Evolutionary conservation across 2,888 invertebrate genomes (phyloP), one percentile per base, ranked within the genome.

Genomic region (Phyllotreta striolata): DNA sequence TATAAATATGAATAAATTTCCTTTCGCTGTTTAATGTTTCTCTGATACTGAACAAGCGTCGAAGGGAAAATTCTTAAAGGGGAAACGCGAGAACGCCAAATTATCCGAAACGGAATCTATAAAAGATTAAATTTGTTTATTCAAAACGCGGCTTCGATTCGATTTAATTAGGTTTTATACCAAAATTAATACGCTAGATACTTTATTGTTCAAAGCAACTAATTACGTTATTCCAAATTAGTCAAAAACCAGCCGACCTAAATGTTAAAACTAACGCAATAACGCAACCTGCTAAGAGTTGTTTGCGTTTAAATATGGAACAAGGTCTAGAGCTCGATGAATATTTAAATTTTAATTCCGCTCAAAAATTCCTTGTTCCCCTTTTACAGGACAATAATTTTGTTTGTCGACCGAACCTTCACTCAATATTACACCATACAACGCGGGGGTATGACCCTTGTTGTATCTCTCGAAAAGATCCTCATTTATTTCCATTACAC

Each of bases 401-500:
- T 55, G 12, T 55, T 55, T 55, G 55, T 34, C 14, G 43, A 37
- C 40, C 43, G 43, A 55, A 55, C 55, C 55, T 40, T 55, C 41
- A 43, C 55, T 55, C 43, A 41, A 55, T 55, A 55, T 55, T 38
- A 52, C 39, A 38, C 12, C 38, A 52, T 38, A 4, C 37, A 38
- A 37, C 47, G 43, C 2, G 24, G n/a, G 47, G 9, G 37, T 49
- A 40, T 55, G 55, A 56, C 44, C 64, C 51, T 39, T 44, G 40
- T 55, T 24, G 14, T 56, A 54, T 68, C 62, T 65, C 70, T 67
- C 64, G 70, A 68, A 69, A 67, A 64, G 69, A 69, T 70, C 64
- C 70, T 72, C 69, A 73, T 75, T 72, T 71, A 68, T 75, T 72
- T 72, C 70, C 73, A 76, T 76, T 74, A 74, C 73, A 74, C 72